Evolutionary conservation across 1,140 invertebrate genomes (phyloP), one percentile per base, ranked within the genome.

Genomic region (Drosophila prosaltans): DNA sequence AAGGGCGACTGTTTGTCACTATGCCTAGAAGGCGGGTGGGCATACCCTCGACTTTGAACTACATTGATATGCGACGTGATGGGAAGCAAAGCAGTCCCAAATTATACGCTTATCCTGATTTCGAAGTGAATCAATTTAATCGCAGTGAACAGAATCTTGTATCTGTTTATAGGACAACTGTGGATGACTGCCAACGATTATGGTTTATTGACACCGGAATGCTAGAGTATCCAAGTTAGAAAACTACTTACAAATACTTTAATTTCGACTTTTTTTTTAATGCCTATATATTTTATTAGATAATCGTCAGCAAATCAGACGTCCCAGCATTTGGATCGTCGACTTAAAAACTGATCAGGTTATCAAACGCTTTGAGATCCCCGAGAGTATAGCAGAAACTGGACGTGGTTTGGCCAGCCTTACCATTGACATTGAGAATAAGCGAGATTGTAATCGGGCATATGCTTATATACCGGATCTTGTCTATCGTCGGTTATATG

Each of bases 131-230:
- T 93, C 93, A 90, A 92, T 94, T 89, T 91, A 93, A 90, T 93
- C 93, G 72, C 16, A 86, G 88, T 65, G 48, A 54, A 5, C 60
- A 73, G n/a, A 75, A 81, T 59, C 54, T 96, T 1, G 93, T 96
- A 0, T 96, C 94, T 5, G 94, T 96, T 1, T 96, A 96, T 73
- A 92, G 96, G 26, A 93, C 95, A 1, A 94, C 94, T 16, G 93
- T 95, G 9, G 96, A 96, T 86, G 91, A 82, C 0, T 96, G 96
- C 70, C 93, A 94, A 58, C 91, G 96, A n/a, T 91, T 96, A 1
- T 96, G 96, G 96, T 94, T 95, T 80, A 93, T 96, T 3, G 96
- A 96, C 80, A 96, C 95, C 9, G 96, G 96, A 10, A 91, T 91
- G 86, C 66, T 92, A 28, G 91, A 92, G 61, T 91, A 86, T 66